A percentile compares a stretch with the other conserved stretches of the same genome.
phyloP scores from a whole-genome alignment of 2,888 invertebrate species.

The Itoplectis maculator region DNA sequence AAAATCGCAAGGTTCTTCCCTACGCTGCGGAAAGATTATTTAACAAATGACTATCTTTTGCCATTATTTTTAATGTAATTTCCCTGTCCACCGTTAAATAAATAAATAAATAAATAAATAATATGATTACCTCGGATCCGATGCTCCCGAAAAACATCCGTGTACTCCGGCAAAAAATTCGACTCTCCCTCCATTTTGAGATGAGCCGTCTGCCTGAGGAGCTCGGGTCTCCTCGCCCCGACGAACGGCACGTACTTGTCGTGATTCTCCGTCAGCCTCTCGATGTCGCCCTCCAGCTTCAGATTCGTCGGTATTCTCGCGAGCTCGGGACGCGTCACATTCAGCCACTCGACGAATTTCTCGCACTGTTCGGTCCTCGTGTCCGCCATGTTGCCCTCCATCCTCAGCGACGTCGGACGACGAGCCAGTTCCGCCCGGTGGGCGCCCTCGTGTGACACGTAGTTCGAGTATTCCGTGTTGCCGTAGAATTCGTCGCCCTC shows the following conservation, averaged over 20 bases:
- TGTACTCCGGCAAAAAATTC: slow-evolving; percentile 84
- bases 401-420: slow-evolving; percentile 84
- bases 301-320: slow-evolving; percentile 84
- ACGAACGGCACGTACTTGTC: slow-evolving; percentile 84
- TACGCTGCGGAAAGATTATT: no score
- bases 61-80: no score
- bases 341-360: slow-evolving; percentile 82
- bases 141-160: slow-evolving; percentile 81
- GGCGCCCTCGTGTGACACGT: slow-evolving; percentile 84
- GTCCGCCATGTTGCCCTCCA: slow-evolving; percentile 85
- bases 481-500: slow-evolving; percentile 79
- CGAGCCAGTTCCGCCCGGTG: slow-evolving; percentile 84
- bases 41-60: no score
- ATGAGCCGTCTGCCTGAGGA: slow-evolving; percentile 83
- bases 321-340: slow-evolving; percentile 83
- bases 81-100: no score
- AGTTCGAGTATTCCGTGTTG: slow-evolving; percentile 85
- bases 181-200: slow-evolving; percentile 85
- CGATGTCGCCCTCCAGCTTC: slow-evolving; percentile 85
- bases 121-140: slow-evolving; percentile 72
- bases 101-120: no score
- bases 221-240: slow-evolving; percentile 83
- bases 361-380: slow-evolving; percentile 85
- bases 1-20: no score
- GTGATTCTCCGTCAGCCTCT: slow-evolving; percentile 84